These are phyloP conservation scores for Rissa tridactyla DNA, from an alignment of 2,113 vertebrate genomes.

Conservation along the genomic window DNA sequence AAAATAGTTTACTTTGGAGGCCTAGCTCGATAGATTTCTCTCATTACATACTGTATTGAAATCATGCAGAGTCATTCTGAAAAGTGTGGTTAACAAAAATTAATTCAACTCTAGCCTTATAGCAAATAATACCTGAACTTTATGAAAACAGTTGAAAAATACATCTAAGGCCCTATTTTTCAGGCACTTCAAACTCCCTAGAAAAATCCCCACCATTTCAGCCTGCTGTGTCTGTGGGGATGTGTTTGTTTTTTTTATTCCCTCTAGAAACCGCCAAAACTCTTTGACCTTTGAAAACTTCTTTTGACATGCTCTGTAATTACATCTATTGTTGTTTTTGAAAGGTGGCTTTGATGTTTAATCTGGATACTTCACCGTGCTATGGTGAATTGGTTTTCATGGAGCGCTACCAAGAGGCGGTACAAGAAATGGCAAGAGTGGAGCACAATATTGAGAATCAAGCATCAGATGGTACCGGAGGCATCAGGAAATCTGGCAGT, in stretches of 20 bases:
- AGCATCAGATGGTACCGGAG: constrained; percentile 65
- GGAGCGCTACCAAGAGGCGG: constrained; percentile 89
- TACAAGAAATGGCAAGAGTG: constrained; percentile 84
- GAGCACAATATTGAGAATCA: constrained; percentile 93
- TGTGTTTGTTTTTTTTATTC: not conserved
- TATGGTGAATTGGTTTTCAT: constrained; percentile 90
- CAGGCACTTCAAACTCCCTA: not conserved
- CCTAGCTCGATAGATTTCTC: not conserved
- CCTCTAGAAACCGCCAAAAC: not conserved
- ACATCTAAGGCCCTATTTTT: not conserved
- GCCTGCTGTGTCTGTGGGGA: not conserved
- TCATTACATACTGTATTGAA: not conserved
- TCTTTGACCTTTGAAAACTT: not conserved
- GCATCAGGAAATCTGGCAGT: constrained; percentile 78
- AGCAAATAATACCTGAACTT: not conserved
- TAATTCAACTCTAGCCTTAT: not conserved
- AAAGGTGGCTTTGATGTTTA: constrained; percentile 90
- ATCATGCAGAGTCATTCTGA: not conserved
- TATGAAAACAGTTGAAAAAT: not conserved
- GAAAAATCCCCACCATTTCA: not conserved
- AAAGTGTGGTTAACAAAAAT: not conserved
- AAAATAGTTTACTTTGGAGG: not conserved
- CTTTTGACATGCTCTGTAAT: not conserved
- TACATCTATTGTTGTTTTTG: not conserved
- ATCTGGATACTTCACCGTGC: constrained; percentile 81